Conservation (phyloP, 2,113 vertebrate species). For the Condylura cristata region DNA sequence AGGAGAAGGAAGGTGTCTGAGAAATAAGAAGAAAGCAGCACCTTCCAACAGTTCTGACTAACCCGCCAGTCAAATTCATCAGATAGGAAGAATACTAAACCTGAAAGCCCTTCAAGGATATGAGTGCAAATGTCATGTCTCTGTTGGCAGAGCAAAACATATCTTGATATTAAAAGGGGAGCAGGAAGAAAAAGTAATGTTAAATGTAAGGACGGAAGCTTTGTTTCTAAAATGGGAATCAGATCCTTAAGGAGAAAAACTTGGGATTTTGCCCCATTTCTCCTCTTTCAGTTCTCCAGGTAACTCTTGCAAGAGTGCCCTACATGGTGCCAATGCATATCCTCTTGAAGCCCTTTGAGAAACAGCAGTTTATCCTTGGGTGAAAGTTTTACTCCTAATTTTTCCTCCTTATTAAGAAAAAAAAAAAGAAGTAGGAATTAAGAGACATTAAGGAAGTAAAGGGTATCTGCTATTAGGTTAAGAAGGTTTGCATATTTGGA, state of each 20-base stretch:
- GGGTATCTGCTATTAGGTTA: not conserved
- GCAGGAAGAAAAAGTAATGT: not conserved
- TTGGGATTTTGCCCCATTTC: not conserved
- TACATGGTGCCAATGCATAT: not conserved
- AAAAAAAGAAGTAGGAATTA: constrained; percentile 43
- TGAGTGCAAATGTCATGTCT: not conserved
- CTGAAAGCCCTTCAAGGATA: not conserved
- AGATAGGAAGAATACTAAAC: not conserved
- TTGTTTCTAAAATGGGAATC: not conserved
- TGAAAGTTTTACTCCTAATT: constrained; percentile 22
- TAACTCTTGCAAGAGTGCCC: not conserved
- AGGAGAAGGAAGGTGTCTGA: not conserved
- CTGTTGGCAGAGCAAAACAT: not conserved
- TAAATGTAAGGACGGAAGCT: not conserved
- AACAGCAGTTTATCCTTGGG: not conserved
- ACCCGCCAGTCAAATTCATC: not conserved
- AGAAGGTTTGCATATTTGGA: not conserved
- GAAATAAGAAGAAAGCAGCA: constrained; percentile 3
- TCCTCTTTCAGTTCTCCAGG: constrained; percentile 38
- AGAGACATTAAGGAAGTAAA: constrained; percentile 24
- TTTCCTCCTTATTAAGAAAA: constrained; percentile 14
- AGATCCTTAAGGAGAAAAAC: constrained; percentile 16
- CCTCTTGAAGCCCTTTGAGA: constrained; percentile 26
- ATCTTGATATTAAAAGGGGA: not conserved
- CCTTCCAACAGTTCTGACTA: constrained; percentile 20